Conservation (phyloP, 2,113 vertebrate species). For the Leptobrachium ailaonicum region DNA sequence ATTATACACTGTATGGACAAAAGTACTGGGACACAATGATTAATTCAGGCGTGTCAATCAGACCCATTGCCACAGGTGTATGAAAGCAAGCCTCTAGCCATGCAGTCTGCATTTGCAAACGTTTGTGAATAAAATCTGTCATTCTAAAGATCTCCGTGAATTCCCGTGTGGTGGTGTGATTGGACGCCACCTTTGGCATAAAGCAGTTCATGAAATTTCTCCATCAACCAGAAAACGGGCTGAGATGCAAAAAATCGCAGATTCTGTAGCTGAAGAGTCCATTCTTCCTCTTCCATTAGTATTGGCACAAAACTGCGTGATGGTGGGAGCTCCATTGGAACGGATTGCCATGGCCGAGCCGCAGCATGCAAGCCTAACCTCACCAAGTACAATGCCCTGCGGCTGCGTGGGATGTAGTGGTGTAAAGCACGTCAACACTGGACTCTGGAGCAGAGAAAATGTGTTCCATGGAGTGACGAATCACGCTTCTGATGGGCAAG, state of each 20-base stretch:
- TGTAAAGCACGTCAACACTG: slow-evolving; percentile 1
- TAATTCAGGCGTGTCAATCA: background rate
- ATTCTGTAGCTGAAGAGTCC: background rate
- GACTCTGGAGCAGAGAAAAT: slow-evolving; percentile 1
- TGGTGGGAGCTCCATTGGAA: background rate
- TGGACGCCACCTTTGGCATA: background rate
- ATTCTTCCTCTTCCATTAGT: background rate
- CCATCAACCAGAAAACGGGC: no score
- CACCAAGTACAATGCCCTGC: background rate
- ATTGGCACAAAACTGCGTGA: background rate
- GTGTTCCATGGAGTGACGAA: background rate
- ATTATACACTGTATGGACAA: background rate
- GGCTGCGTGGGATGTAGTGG: background rate
- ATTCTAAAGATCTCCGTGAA: background rate
- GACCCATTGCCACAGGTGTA: background rate
- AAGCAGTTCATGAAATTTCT: background rate
- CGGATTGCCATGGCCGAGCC: background rate
- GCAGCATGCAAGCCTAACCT: background rate
- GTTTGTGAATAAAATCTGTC: background rate
- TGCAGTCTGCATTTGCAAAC: background rate
- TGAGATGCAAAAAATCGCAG: no score
- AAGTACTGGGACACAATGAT: background rate
- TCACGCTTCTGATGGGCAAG: background rate
- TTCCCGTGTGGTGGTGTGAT: background rate
- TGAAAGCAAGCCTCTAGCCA: background rate